A percentile compares a stretch with the other conserved stretches of the same genome.
Evolutionary conservation across 2,113 vertebrate genomes (phyloP).

Genomic region (Cryptomyrus ogoouensis): DNA sequence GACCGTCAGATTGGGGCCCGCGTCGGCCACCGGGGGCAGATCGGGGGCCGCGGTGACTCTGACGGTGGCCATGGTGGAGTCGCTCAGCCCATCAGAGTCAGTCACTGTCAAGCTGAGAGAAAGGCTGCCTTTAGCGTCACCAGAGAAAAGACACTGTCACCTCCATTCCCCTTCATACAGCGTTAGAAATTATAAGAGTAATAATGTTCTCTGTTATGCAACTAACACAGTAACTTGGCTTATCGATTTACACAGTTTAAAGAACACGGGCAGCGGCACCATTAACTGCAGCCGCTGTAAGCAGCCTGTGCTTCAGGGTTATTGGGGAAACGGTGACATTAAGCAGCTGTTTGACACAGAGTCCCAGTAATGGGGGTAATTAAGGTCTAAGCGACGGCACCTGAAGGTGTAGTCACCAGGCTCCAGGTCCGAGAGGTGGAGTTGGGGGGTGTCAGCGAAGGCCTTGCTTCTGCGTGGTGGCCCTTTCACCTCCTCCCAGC

Average conservation of each 20-base stretch:
- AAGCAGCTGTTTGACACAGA: not conserved
- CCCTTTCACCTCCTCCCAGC: conserved; percentile 71
- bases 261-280: not conserved
- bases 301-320: not conserved
- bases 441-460: conserved; percentile 53
- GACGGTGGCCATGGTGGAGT: conserved; percentile 58
- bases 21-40: conserved; percentile 52
- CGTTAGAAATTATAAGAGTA: not conserved
- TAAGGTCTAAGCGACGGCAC: conserved; percentile 37
- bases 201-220: not conserved
- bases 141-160: not conserved
- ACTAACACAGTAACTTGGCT: not conserved
- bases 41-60: conserved; percentile 53
- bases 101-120: conserved; percentile 62
- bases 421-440: conserved; percentile 57
- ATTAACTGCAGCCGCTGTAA: not conserved
- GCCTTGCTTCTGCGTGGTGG: conserved; percentile 52
- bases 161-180: not conserved
- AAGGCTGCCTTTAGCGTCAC: not conserved
- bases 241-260: not conserved
- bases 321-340: not conserved
- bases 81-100: conserved; percentile 63
- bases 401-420: conserved; percentile 73
- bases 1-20: conserved; percentile 63
- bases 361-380: not conserved